Conservation (phyloP, 2,797 vertebrate genomes). For the Sebastes cheni region DNA sequence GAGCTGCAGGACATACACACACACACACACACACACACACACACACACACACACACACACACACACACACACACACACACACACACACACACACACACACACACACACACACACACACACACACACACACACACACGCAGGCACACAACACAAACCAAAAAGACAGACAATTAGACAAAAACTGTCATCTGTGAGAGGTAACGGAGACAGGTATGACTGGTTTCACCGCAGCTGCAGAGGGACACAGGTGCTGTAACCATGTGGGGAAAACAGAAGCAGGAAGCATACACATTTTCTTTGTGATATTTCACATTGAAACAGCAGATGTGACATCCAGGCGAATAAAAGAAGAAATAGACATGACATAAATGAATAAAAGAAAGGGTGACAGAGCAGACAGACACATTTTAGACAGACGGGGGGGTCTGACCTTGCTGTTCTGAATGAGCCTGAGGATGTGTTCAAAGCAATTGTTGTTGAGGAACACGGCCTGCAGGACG, state of each 20-base stretch:
- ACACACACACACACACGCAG: conserved; percentile 39
- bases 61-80: conserved; percentile 42
- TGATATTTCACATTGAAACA: conserved; percentile 14
- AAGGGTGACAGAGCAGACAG: conserved; percentile 21
- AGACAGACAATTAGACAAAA: conserved; percentile 61
- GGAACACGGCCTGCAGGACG: conserved; percentile 93
- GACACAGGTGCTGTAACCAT: not conserved
- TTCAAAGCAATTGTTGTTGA: conserved; percentile 99
- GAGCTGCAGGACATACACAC: conserved; percentile 84
- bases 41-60: conserved; percentile 33
- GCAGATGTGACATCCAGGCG: conserved; percentile 3
- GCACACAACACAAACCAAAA: conserved; percentile 36
- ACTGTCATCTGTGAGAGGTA: conserved; percentile 22
- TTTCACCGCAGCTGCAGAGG: not conserved
- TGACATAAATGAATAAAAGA: conserved; percentile 1
- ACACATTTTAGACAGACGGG: not conserved
- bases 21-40: conserved; percentile 38
- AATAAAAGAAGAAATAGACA: conserved; percentile 16
- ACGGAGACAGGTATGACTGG: conserved; percentile 5
- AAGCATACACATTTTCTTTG: not conserved
- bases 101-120: conserved; percentile 24
- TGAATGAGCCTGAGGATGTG: conserved; percentile 96
- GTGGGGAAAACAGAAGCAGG: not conserved
- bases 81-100: conserved; percentile 50
- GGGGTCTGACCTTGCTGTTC: conserved; percentile 93